Base-by-base conservation (phyloP, 2,113 vertebrate genomes). In the Heloderma charlesbogerti region DNA sequence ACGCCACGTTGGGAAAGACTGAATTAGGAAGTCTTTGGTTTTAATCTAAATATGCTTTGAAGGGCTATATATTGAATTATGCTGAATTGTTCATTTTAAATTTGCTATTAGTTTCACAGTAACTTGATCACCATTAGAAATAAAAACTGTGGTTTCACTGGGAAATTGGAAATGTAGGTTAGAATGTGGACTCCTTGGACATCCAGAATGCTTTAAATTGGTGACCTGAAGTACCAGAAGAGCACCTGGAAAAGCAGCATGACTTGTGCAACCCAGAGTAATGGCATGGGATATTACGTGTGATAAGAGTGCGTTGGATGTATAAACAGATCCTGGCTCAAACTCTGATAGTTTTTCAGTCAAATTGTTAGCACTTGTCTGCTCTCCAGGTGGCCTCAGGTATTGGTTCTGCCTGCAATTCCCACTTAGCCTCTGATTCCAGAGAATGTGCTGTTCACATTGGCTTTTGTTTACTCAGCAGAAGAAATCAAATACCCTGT, bases 381-480 rank as follows among this genome's bases (percentile, higher is more conserved):
- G 67, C 81, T 90, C 85, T 88, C 91, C 63, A 31, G 88, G 77
- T 48, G 3, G 34, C 83, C 93, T 85, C 40, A 85, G 91, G 63
- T 86, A 84, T 12, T 92, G 40, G 86, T 37, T 54, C n/a, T 93
- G 74, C 66, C 48, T 74, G 82, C 40, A n/a, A 1, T 92, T 91
- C 91, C n/a, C 93, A 87, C 78, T 84, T 94, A 87, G 86, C 71
- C 66, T 91, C 92, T 93, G 18, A 94, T 97, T 95, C 95, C 92
- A 96, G 89, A 89, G 93, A 96, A 87, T 45, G 0, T 78, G 71
- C 0, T 4, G 29, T 67, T 80, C 31, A 29, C 79, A 74, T 74
- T 69, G 78, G 91, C 79, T 78, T 87, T 54, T 92, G 79, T 96
- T 95, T 93, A 94, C 92, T 90, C 93, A 95, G 86, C 91, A 91